phyloP scores from a whole-genome alignment of 2,888 invertebrate species.

The Geophilus truncorum region DNA sequence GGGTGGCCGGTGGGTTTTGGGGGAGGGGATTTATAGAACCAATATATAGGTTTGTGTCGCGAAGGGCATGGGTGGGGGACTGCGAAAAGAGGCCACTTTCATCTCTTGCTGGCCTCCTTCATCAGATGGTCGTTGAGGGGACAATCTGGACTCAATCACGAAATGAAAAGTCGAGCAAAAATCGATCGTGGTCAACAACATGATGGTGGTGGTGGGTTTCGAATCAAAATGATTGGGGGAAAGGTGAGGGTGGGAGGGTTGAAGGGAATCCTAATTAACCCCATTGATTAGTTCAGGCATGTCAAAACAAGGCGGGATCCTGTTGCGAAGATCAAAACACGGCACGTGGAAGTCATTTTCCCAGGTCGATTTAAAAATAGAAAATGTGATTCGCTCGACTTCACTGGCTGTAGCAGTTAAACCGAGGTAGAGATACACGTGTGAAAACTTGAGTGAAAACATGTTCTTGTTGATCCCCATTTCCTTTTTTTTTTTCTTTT shows the following conservation, averaged over 20 bases:
- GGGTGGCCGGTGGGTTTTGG: background rate
- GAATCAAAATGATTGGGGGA: background rate
- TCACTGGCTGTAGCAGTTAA: too few species aligned
- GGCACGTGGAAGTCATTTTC: too few species aligned
- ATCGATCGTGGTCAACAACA: background rate
- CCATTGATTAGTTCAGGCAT: background rate
- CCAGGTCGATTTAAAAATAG: too few species aligned
- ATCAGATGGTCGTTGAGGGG: constrained; percentile 14
- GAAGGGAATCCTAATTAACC: constrained; percentile 10
- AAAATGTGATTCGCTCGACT: too few species aligned
- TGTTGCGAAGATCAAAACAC: too few species aligned
- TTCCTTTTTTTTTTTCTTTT: too few species aligned
- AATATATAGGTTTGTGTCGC: too few species aligned
- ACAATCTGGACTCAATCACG: constrained; percentile 5
- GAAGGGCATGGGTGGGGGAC: background rate
- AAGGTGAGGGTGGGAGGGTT: background rate
- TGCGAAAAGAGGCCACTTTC: background rate
- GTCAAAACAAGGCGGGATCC: background rate
- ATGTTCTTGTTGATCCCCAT: too few species aligned
- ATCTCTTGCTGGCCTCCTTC: background rate
- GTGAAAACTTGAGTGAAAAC: too few species aligned
- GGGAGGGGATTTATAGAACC: background rate
- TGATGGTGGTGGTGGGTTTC: background rate
- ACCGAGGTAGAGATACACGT: too few species aligned
- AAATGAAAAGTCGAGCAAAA: background rate